Base-by-base conservation (phyloP, 2,797 vertebrate genomes). In the Perodicticus potto region DNA sequence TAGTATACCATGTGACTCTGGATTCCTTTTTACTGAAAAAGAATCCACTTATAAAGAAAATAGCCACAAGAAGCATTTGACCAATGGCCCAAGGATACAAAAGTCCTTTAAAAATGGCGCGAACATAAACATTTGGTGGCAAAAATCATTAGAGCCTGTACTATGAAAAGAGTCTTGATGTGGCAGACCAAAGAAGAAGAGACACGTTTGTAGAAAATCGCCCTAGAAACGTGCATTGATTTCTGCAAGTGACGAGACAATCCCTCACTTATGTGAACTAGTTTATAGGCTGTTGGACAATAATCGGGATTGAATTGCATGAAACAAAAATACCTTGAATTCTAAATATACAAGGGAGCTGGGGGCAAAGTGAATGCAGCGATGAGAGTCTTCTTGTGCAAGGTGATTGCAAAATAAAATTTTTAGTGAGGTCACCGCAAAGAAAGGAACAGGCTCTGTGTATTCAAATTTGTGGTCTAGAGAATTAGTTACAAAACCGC, bases 321-420 rank as follows among this genome's bases (percentile, higher is more conserved):
- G n/a, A 61, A 72, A 65, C 3, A 55, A 67, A 74, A 80, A 8
- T 14, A 40, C 5, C 12, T 3, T 53, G 53, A 57, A 65, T 67
- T 87, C 34, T 72, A 67, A 32, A n/a, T 72, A 65, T 40, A 17
- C 27, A n/a, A 49, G 53, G 40, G 7, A 69, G 16, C 3, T 5
- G 4, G 37, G n/a, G 37, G 4, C 2, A 40, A n/a, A 17, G 2
- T n/a, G 27, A 23, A 61, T 12, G 7, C 0, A 67, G 43, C 17
- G 12, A 22, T 32, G 7, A 40, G 20, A 53, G 6, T 19, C 7
- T 40, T 12, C 5, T 1, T 7, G 27, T 17, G 13, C 7, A 2
- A 2, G 12, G 2, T 0, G 1, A n/a, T 4, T 8, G 1, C 8
- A 1, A 37, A 34, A 13, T 16, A 7, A 11, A 3, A 2, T 6